A percentile compares a stretch with the other conserved stretches of the same genome.
These are phyloP conservation scores for Euschistus heros DNA, from an alignment of 1,140 invertebrate species.

Conservation along the genomic window DNA sequence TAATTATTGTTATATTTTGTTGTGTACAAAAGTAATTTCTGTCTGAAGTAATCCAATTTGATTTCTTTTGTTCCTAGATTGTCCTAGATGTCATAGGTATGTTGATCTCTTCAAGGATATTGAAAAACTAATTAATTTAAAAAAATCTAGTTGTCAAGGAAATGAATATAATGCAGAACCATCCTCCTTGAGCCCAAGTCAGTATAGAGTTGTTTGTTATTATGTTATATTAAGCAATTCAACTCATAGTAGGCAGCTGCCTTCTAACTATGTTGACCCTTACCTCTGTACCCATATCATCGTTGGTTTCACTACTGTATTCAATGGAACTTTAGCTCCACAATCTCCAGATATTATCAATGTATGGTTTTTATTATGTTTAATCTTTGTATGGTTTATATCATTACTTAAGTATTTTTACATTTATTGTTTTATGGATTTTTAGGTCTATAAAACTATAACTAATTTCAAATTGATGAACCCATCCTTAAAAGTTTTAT, in stretches of 20 bases:
- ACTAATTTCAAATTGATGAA: conserved; percentile 50
- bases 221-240: conserved; percentile 25
- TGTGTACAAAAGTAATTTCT: too few relatives aligned
- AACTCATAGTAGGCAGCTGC: conserved; percentile 16
- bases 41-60: too few relatives aligned
- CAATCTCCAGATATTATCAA: conserved; percentile 36
- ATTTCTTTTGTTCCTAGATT: too few relatives aligned
- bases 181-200: too few relatives aligned
- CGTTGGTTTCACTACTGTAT: conserved; percentile 55
- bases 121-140: too few relatives aligned
- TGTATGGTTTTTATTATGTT: conserved; percentile 27
- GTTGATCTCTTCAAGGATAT: too few relatives aligned
- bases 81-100: too few relatives aligned
- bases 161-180: too few relatives aligned
- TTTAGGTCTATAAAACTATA: conserved; percentile 42
- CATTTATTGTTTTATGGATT: conserved; percentile 19
- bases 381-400: neutral
- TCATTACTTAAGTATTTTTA: conserved; percentile 3
- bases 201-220: conserved; percentile 25
- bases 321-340: conserved; percentile 46
- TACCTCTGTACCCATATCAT: conserved; percentile 72
- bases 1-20: too few relatives aligned
- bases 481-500: conserved; percentile 59
- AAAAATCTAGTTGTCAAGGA: too few relatives aligned
- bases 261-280: conserved; percentile 34